These are phyloP conservation scores for Chauna torquata DNA, from an alignment of 2,113 vertebrate genomes.

Conservation along the genomic window DNA sequence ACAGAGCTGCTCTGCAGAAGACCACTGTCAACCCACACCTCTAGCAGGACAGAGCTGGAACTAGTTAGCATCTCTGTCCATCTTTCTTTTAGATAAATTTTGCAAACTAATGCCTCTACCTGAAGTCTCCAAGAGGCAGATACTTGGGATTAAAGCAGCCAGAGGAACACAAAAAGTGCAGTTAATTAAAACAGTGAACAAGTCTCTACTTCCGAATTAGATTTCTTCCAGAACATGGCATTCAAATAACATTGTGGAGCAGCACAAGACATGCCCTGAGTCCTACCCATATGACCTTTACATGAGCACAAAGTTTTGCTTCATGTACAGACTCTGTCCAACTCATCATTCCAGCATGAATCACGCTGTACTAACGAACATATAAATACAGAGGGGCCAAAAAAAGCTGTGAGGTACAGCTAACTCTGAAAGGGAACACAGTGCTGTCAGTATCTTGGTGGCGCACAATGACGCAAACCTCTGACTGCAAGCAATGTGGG, in stretches of 20 bases:
- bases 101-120: neutral
- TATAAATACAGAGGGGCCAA: neutral
- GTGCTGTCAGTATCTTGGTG: neutral
- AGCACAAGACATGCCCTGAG: neutral
- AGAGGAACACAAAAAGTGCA: neutral
- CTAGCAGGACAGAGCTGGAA: neutral
- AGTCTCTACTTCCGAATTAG: neutral
- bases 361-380: neutral
- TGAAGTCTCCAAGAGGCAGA: neutral
- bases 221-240: neutral
- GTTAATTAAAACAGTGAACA: neutral
- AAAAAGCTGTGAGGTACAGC: neutral
- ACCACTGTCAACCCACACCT: neutral
- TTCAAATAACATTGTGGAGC: neutral
- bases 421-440: neutral
- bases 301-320: neutral
- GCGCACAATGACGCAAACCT: neutral
- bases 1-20: neutral
- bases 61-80: neutral
- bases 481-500: neutral
- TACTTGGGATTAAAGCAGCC: neutral
- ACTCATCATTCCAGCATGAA: neutral
- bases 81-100: neutral
- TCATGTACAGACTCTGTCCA: neutral
- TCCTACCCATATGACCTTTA: neutral